Evolutionary conservation across 2,888 invertebrate species (phyloP).

Genomic region (Leptura quadrifasciata): DNA sequence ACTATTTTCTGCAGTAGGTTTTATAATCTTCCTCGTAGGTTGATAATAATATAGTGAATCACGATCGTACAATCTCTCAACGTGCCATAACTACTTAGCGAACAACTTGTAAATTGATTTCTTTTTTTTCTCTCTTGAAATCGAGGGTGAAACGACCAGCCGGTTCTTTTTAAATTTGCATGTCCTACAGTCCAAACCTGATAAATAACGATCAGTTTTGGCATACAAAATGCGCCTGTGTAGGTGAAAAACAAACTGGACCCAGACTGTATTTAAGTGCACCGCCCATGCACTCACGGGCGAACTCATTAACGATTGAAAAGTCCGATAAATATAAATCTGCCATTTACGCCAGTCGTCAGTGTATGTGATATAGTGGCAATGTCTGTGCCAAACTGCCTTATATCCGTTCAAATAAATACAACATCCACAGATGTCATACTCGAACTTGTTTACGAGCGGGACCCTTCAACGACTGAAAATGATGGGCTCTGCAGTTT

Average conservation of each 20-base stretch:
- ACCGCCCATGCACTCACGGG: constrained; percentile 35
- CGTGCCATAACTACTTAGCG: too few relatives aligned
- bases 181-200: not conserved
- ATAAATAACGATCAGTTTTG: constrained; percentile 2
- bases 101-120: too few relatives aligned
- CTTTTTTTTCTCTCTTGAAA: too few relatives aligned
- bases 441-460: not conserved
- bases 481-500: not conserved
- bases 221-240: constrained; percentile 13
- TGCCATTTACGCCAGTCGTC: constrained; percentile 30
- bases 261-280: constrained; percentile 5
- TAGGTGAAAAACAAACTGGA: constrained; percentile 24
- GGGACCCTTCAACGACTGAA: not conserved
- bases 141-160: not conserved
- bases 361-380: constrained; percentile 31
- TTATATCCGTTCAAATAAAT: constrained; percentile 25
- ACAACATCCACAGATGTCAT: not conserved
- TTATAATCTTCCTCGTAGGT: too few relatives aligned
- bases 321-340: constrained; percentile 44
- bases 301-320: constrained; percentile 36
- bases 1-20: too few relatives aligned
- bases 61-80: too few relatives aligned
- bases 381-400: constrained; percentile 14
- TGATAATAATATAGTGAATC: too few relatives aligned
- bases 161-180: constrained; percentile 11